Conservation (phyloP, 1,140 invertebrate species). For the Hirudo medicinalis region DNA sequence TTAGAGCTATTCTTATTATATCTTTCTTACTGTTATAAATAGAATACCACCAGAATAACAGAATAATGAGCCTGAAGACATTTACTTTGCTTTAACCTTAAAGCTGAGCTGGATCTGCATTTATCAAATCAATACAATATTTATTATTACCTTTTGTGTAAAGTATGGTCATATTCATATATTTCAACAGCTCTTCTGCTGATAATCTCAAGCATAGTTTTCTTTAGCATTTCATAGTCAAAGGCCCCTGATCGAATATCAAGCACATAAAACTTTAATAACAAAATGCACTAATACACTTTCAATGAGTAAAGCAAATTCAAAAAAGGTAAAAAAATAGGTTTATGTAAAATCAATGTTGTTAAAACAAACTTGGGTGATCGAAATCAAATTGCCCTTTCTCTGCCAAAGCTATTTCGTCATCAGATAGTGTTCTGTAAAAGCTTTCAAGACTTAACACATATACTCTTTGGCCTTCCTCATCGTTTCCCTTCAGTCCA, state of each 20-base stretch:
- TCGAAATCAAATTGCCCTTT: conserved; percentile 93
- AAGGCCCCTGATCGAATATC: conserved; percentile 55
- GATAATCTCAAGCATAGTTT: conserved; percentile 65
- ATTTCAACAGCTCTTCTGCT: conserved; percentile 70
- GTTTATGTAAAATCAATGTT: background rate
- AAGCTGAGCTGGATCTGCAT: no score
- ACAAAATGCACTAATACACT: no score
- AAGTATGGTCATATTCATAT: conserved; percentile 77
- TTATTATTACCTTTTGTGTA: conserved; percentile 56
- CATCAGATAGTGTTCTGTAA: conserved; percentile 67
- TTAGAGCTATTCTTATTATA: background rate
- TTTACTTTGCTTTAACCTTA: no score
- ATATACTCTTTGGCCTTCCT: conserved; percentile 67
- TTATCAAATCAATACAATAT: background rate
- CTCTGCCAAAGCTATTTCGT: conserved; percentile 68
- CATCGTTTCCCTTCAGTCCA: conserved; percentile 70
- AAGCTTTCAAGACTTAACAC: conserved; percentile 92
- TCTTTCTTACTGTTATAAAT: background rate
- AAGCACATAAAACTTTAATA: conserved; percentile 13
- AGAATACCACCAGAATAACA: background rate
- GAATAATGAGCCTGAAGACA: no score
- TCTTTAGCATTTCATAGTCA: conserved; percentile 23
- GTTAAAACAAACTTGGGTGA: conserved; percentile 58
- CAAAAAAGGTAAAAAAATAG: no score
- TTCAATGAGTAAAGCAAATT: conserved; percentile 12